phyloP scores from a whole-genome alignment of 2,888 invertebrate genomes.

The Tetheella fluctuosa region DNA sequence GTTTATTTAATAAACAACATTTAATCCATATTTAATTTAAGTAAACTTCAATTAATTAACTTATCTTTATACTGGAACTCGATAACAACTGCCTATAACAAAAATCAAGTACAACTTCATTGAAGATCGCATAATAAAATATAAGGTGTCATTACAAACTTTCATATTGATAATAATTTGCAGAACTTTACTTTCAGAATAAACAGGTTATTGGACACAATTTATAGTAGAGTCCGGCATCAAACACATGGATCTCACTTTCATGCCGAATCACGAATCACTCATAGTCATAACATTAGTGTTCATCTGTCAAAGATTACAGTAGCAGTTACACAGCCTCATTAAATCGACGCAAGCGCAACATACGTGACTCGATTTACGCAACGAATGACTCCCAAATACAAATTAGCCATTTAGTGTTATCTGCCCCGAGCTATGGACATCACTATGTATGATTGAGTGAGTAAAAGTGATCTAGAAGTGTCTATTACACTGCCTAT shows the following conservation, averaged over 20 bases:
- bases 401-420: slow-evolving; percentile 77
- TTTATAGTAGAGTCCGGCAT: slow-evolving; percentile 19
- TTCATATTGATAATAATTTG: neutral
- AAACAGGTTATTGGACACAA: slow-evolving; percentile 12
- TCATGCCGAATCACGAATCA: slow-evolving; percentile 41
- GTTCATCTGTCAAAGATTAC: slow-evolving; percentile 52
- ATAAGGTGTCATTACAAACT: slow-evolving; percentile 10
- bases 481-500: slow-evolving; percentile 25
- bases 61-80: neutral
- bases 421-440: slow-evolving; percentile 62
- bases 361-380: slow-evolving; percentile 67
- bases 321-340: slow-evolving; percentile 57
- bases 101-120: neutral
- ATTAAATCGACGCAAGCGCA: slow-evolving; percentile 47
- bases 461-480: slow-evolving; percentile 49
- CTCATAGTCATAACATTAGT: slow-evolving; percentile 49
- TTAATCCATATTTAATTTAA: too few species aligned
- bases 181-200: slow-evolving; percentile 11
- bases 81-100: neutral
- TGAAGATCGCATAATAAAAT: slow-evolving; percentile 7
- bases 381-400: slow-evolving; percentile 66
- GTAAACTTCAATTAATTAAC: neutral
- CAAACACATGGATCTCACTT: slow-evolving; percentile 49
- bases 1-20: too few species aligned
- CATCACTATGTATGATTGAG: slow-evolving; percentile 49